These are phyloP conservation scores for Cavia aperea DNA, from an alignment of 2,113 vertebrate species.

Conservation along the genomic window DNA sequence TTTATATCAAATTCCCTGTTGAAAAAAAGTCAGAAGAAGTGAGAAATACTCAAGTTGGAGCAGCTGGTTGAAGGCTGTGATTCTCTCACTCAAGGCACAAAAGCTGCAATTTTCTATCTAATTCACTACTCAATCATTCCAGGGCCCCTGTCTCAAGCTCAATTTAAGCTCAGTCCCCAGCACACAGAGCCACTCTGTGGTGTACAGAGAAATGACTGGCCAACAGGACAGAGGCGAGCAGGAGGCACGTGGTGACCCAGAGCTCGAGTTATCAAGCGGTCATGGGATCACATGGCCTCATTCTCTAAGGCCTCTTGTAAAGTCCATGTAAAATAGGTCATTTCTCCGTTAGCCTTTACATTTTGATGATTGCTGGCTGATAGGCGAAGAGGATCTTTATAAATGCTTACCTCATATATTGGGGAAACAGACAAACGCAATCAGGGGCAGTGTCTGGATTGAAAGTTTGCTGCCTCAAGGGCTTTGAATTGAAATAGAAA, in stretches of 20 bases:
- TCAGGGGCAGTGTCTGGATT: conserved; percentile 52
- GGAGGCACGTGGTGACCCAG: conserved; percentile 13
- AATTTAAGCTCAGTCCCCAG: conserved; percentile 72
- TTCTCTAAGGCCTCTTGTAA: conserved; percentile 25
- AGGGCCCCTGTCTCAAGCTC: conserved; percentile 70
- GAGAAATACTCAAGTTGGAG: conserved; percentile 55
- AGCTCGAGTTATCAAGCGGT: conserved; percentile 30
- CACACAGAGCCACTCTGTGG: conserved; percentile 62
- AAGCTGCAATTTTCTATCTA: conserved; percentile 75
- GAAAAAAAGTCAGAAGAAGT: conserved; percentile 62
- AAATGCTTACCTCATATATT: conserved; percentile 61
- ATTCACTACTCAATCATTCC: conserved; percentile 74
- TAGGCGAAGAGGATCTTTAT: conserved; percentile 60
- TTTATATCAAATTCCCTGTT: conserved; percentile 67
- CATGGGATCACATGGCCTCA: conserved; percentile 46
- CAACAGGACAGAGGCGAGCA: conserved; percentile 27
- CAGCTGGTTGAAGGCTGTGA: conserved; percentile 57
- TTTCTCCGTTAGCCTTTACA: conserved; percentile 63
- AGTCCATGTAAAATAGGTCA: conserved; percentile 63
- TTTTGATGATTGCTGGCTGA: background rate
- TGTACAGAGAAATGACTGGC: conserved; percentile 57
- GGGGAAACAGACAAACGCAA: conserved; percentile 64
- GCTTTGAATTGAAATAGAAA: conserved; percentile 58
- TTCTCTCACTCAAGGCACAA: conserved; percentile 67
- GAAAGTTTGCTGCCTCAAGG: conserved; percentile 42